Percentiles rank a stretch among this genome's conserved stretches.
Evolutionary conservation across 2,888 invertebrate genomes (phyloP).

Genomic region (Electrophaes corylata): DNA sequence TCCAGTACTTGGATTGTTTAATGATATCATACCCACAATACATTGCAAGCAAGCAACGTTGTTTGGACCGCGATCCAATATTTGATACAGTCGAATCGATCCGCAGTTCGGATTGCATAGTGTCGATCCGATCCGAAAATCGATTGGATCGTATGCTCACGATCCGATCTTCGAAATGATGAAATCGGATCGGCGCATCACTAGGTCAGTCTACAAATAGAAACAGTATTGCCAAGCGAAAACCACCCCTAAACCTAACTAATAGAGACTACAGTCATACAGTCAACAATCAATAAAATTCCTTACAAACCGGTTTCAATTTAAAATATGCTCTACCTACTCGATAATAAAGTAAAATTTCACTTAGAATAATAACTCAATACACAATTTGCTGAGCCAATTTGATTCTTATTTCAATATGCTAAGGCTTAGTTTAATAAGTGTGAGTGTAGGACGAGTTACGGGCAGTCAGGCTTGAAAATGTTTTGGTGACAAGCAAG

Average conservation of each 20-base stretch:
- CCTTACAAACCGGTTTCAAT: conserved; percentile 15
- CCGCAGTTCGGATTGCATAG: no score
- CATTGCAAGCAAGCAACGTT: no score
- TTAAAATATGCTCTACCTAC: conserved; percentile 18
- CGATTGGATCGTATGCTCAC: no score
- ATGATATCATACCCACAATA: no score
- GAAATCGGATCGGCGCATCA: no score
- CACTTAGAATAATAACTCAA: conserved; percentile 37
- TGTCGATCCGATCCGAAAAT: no score
- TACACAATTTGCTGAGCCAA: conserved; percentile 41
- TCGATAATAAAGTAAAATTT: conserved; percentile 37
- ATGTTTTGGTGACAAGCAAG: conserved; percentile 82
- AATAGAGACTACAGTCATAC: conserved; percentile 16
- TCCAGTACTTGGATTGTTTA: no score
- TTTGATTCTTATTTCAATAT: conserved; percentile 37
- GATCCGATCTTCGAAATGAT: no score
- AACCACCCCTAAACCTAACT: conserved; percentile 29
- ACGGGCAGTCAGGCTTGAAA: conserved; percentile 67
- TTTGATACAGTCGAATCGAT: no score
- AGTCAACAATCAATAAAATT: conserved; percentile 22
- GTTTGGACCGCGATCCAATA: no score
- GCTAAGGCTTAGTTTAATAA: conserved; percentile 31
- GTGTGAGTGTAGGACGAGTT: conserved; percentile 43
- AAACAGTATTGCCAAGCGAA: conserved; percentile 40
- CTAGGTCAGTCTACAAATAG: conserved; percentile 71